A percentile compares a stretch with the other conserved stretches of the same genome.
phyloP scores from a whole-genome alignment of 2,113 vertebrate species.

The Centropus unirufus region DNA sequence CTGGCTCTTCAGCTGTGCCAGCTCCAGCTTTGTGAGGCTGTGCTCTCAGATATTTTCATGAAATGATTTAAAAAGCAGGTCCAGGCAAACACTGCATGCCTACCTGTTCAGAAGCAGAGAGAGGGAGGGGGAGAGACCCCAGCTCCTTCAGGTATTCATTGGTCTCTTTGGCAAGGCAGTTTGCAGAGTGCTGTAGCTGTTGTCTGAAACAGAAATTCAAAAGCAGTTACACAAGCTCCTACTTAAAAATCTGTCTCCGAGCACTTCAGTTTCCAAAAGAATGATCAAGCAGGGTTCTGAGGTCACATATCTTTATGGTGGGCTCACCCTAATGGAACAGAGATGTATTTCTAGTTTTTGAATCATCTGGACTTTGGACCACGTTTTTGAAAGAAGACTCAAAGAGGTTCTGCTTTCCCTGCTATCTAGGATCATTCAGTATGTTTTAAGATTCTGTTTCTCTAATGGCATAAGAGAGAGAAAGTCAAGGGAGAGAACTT shows the following conservation, averaged over 20 bases:
- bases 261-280: neutral
- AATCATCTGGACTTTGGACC: neutral
- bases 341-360: neutral
- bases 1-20: neutral
- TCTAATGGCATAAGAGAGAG: neutral
- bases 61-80: neutral
- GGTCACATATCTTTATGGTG: neutral
- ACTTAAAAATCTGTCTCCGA: neutral
- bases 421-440: neutral
- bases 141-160: conserved; percentile 93
- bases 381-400: neutral
- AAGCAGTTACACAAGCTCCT: neutral
- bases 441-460: neutral
- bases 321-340: neutral
- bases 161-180: conserved; percentile 93
- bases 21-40: neutral
- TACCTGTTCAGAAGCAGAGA: conserved; percentile 90
- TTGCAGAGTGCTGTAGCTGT: conserved; percentile 92
- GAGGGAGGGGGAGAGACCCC: conserved; percentile 83
- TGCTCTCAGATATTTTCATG: neutral
- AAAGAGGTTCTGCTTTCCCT: neutral
- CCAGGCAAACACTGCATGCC: neutral
- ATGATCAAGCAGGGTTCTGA: neutral
- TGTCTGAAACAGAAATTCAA: conserved; percentile 78
- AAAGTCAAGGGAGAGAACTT: neutral